Evolutionary conservation across 37 sponge, comb jelly and placozoan species (phyloP).

Genomic region (Oscarella lobularis): DNA sequence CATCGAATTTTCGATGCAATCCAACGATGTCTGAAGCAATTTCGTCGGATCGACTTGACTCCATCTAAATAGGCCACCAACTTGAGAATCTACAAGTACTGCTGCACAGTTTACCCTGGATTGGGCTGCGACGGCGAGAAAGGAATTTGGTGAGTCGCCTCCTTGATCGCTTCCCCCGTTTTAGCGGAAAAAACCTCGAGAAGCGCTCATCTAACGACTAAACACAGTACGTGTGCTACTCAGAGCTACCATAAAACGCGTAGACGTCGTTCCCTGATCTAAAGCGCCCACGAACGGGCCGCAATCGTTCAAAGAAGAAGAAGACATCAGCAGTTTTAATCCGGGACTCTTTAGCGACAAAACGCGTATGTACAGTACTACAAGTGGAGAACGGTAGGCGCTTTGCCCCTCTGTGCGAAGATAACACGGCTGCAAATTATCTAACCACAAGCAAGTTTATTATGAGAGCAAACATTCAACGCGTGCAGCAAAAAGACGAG

Average conservation of each 20-base stretch:
- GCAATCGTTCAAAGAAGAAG: no score
- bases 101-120: neutral
- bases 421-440: no score
- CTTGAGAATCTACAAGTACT: neutral
- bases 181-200: neutral
- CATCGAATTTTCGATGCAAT: neutral
- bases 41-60: neutral
- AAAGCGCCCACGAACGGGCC: neutral
- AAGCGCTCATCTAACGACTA: neutral
- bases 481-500: no score
- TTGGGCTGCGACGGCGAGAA: neutral
- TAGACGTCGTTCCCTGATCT: neutral
- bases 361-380: no score
- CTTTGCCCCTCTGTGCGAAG: no score
- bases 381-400: no score
- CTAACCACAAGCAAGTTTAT: no score
- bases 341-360: no score
- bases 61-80: neutral
- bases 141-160: neutral
- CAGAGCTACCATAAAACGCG: conserved; percentile 1
- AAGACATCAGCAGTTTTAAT: no score
- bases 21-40: neutral
- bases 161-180: neutral
- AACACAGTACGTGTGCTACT: no score
- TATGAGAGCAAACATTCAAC: no score